Conservation (phyloP, 2,888 invertebrate species). For the Scelioninae gen. 2 region DNA sequence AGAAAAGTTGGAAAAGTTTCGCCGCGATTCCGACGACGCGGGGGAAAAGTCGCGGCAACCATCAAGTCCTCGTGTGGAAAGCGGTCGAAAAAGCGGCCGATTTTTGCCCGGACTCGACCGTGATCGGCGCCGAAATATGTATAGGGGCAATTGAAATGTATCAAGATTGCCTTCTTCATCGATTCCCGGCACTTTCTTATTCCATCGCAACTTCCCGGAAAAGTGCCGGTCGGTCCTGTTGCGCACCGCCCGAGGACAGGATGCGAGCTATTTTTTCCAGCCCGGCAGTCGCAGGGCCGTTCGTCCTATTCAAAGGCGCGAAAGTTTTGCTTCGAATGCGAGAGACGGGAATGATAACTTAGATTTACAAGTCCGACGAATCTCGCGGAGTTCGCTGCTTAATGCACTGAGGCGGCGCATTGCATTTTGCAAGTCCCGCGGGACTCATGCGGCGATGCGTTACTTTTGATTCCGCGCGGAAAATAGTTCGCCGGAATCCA, state of each 20-base stretch:
- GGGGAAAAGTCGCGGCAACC: too few relatives aligned
- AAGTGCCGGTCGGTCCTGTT: constrained; percentile 46
- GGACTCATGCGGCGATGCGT: constrained; percentile 28
- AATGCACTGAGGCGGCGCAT: constrained; percentile 41
- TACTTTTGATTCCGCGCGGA: constrained; percentile 24
- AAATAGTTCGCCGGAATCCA: neutral
- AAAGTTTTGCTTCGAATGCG: constrained; percentile 53
- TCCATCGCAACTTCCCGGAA: constrained; percentile 40
- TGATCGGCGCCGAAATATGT: too few relatives aligned
- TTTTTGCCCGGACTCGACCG: too few relatives aligned
- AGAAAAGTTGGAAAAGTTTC: constrained; percentile 14
- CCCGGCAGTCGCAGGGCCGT: constrained; percentile 31
- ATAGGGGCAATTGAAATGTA: too few relatives aligned
- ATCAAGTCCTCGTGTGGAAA: too few relatives aligned
- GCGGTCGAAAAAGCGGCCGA: too few relatives aligned
- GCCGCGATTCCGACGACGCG: neutral
- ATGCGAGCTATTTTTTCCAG: constrained; percentile 50
- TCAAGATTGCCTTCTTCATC: constrained; percentile 41
- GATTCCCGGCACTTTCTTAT: constrained; percentile 50
- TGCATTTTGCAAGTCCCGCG: constrained; percentile 42
- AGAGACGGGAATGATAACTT: constrained; percentile 48
- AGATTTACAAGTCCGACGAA: constrained; percentile 56
- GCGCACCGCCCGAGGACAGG: constrained; percentile 31
- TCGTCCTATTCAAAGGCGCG: constrained; percentile 47
- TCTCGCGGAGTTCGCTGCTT: constrained; percentile 51